phyloP scores from a whole-genome alignment of 2,113 vertebrate species.

The Epinephelus lanceolatus region DNA sequence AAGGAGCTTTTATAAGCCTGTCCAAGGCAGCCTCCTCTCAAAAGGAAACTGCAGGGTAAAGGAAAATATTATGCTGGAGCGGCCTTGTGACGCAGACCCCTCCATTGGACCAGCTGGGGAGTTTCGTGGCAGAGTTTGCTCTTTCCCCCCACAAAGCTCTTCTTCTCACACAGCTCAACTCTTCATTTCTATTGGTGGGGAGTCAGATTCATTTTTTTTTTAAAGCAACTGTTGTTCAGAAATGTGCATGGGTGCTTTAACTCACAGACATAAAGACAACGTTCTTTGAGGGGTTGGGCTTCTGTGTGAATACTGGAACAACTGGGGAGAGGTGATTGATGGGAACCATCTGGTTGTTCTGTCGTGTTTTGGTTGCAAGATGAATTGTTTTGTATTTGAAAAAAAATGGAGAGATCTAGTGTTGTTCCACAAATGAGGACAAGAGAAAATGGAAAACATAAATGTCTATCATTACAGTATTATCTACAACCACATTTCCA shows the following conservation, averaged over 20 bases:
- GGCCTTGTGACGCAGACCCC: constrained; percentile 41
- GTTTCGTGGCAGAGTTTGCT: constrained; percentile 19
- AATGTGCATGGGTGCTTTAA: constrained; percentile 1
- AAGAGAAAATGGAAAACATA: background rate
- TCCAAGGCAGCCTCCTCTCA: constrained; percentile 31
- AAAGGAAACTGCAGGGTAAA: constrained; percentile 68
- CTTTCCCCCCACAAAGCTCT: background rate
- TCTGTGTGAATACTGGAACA: constrained; percentile 28
- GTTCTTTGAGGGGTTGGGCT: constrained; percentile 11
- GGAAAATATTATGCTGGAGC: constrained; percentile 73
- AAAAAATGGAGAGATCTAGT: background rate
- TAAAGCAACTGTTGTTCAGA: constrained; percentile 6
- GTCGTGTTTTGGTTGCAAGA: constrained; percentile 10
- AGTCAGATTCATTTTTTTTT: background rate
- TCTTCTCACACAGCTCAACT: constrained; percentile 7
- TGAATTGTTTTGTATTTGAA: constrained; percentile 12
- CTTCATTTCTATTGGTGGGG: background rate
- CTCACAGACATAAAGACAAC: background rate
- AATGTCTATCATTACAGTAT: background rate
- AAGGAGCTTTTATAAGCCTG: constrained; percentile 52
- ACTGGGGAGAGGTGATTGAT: constrained; percentile 51
- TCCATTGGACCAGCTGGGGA: constrained; percentile 49
- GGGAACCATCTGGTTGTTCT: constrained; percentile 58
- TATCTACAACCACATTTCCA: background rate
- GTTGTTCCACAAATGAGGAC: background rate